phyloP scores from a whole-genome alignment of 2,888 invertebrate genomes.

The Nephrotoma guestfalica region DNA sequence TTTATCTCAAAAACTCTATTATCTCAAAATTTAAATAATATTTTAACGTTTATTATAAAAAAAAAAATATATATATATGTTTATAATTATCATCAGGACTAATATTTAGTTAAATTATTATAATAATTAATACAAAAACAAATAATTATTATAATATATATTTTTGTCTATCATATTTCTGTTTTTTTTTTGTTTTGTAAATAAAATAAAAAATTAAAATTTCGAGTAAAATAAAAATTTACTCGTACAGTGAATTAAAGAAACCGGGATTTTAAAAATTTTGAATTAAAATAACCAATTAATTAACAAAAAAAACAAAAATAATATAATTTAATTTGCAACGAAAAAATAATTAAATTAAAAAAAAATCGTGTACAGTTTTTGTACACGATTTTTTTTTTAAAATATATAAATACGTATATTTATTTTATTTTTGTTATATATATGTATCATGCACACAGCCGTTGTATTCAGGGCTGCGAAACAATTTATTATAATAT shows the following conservation, averaged over 20 bases:
- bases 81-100: neutral
- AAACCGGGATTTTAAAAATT: neutral
- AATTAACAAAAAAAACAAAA: neutral
- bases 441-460: conserved; percentile 36
- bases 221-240: neutral
- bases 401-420: conserved; percentile 3
- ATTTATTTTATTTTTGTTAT: neutral
- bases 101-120: neutral
- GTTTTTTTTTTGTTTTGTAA: neutral
- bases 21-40: neutral
- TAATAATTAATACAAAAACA: neutral
- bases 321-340: neutral
- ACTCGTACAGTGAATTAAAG: neutral
- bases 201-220: neutral
- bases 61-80: neutral
- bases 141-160: neutral
- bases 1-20: neutral
- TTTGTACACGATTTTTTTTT: neutral
- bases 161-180: neutral
- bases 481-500: conserved; percentile 10
- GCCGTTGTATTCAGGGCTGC: conserved; percentile 44
- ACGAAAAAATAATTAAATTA: neutral
- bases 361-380: neutral
- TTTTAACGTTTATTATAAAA: neutral
- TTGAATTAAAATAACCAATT: neutral